Percentiles rank a stretch among this genome's conserved stretches.
These are phyloP conservation scores for Camelus bactrianus DNA, from an alignment of 2,113 vertebrate genomes.

Conservation along the genomic window DNA sequence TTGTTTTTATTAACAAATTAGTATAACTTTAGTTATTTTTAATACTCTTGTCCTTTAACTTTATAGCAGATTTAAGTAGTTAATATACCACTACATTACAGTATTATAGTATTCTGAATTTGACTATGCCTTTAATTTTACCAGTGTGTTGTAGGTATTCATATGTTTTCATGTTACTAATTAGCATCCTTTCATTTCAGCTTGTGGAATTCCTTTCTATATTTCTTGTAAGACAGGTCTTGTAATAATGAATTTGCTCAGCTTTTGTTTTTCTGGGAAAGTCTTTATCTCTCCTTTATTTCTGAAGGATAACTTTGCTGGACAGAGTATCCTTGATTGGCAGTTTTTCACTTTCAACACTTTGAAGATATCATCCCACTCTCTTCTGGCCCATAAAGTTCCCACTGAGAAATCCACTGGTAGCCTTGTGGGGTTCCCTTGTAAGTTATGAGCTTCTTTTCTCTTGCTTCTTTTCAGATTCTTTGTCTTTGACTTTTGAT, in stretches of 20 bases:
- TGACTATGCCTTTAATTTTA: not conserved
- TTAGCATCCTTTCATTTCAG: not conserved
- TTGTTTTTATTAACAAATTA: no score
- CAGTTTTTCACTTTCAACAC: not conserved
- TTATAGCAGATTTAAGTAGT: not conserved
- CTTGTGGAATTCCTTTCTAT: not conserved
- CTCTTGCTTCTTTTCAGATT: not conserved
- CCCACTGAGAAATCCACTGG: not conserved
- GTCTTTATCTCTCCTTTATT: not conserved
- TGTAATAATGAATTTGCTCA: not conserved
- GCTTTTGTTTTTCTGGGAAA: not conserved
- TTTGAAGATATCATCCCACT: not conserved
- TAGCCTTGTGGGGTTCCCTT: not conserved
- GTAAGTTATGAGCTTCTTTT: not conserved
- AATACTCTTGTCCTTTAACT: not conserved
- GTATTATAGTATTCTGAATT: not conserved
- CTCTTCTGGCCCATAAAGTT: not conserved
- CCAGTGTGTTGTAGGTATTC: not conserved
- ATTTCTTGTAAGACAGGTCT: not conserved
- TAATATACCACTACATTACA: not conserved
- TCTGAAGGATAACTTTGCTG: not conserved
- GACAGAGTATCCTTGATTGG: not conserved
- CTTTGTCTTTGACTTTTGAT: not conserved
- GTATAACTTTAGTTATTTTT: no score
- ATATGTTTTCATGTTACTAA: not conserved